phyloP scores from a whole-genome alignment of 2,113 vertebrate genomes.

The Papio anubis region DNA sequence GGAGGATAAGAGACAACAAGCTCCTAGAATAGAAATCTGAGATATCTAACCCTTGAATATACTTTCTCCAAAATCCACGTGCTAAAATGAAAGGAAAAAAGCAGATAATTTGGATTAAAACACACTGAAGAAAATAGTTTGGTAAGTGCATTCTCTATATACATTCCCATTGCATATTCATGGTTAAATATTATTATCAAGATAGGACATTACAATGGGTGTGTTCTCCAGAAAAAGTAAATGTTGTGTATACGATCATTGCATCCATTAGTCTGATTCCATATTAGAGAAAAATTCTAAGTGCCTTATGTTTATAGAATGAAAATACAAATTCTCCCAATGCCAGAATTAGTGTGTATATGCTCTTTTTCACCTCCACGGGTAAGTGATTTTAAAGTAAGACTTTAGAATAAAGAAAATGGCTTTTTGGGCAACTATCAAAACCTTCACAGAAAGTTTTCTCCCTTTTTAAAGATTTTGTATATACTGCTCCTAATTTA shows the following conservation, averaged over 20 bases:
- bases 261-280: background rate
- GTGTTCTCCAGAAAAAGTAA: background rate
- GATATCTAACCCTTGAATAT: background rate
- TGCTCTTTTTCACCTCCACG: background rate
- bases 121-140: background rate
- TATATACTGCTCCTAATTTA: background rate
- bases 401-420: background rate
- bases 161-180: background rate
- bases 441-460: background rate
- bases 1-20: background rate
- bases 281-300: background rate
- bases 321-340: background rate
- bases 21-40: background rate
- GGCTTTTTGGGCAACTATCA: background rate
- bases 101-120: constrained; percentile 28
- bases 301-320: background rate
- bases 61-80: background rate
- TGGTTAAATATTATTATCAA: background rate
- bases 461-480: background rate
- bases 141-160: background rate
- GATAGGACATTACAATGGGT: background rate
- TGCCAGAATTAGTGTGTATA: background rate
- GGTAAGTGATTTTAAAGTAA: background rate
- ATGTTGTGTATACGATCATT: background rate
- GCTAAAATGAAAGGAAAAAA: background rate